Conservation (phyloP, 92 coral and sea anemone species). For the Phymanthus crucifer region DNA sequence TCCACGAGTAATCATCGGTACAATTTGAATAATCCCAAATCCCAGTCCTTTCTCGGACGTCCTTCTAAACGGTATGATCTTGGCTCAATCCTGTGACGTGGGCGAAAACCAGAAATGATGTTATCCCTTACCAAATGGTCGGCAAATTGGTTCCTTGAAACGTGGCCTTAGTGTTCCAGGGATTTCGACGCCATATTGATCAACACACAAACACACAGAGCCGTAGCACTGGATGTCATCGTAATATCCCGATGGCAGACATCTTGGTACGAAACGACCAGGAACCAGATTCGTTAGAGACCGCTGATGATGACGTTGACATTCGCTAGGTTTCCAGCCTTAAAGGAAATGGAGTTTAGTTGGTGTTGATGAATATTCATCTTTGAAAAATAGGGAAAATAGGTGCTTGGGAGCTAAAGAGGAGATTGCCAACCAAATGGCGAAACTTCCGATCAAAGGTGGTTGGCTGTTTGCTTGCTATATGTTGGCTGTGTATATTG, state of each 20-base stretch:
- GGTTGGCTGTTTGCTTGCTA: no score
- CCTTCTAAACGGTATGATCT: no score
- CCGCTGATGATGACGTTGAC: slow-evolving; percentile 62
- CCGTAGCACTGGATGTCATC: slow-evolving; percentile 78
- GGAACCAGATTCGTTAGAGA: slow-evolving; percentile 75
- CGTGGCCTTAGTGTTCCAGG: slow-evolving; percentile 84
- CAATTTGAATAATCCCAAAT: no score
- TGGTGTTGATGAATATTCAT: neutral
- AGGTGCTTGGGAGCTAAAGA: no score
- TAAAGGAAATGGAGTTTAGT: neutral
- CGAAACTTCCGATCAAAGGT: no score
- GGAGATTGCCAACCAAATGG: no score
- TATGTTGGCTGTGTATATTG: no score
- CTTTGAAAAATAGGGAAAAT: neutral
- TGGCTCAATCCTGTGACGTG: no score
- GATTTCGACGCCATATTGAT: slow-evolving; percentile 73
- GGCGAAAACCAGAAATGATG: no score
- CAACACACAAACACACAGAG: slow-evolving; percentile 88
- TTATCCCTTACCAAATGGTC: slow-evolving; percentile 47
- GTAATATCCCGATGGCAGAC: slow-evolving; percentile 72
- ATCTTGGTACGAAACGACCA: slow-evolving; percentile 86
- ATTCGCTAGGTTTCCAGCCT: slow-evolving; percentile 59
- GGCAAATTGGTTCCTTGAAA: slow-evolving; percentile 66
- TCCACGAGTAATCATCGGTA: no score
- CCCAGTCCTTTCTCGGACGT: no score